Conservation (phyloP, 53 echinoderm and acorn worm genomes). For the Zoroaster sp. region DNA sequence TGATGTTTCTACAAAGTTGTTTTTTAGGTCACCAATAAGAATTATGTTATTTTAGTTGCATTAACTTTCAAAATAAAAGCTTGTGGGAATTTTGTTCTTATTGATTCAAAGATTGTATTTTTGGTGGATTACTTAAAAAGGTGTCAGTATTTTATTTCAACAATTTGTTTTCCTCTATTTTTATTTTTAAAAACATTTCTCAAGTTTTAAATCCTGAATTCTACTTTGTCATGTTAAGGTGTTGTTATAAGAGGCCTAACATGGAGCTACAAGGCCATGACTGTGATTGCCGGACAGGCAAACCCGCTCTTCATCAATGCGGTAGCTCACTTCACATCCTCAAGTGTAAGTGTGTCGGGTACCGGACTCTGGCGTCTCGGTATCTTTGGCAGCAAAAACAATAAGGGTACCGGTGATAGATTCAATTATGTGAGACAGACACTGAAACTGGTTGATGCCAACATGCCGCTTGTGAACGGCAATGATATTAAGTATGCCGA, state of each 20-base stretch:
- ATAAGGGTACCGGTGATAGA: constrained; percentile 60
- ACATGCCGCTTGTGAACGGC: constrained; percentile 39
- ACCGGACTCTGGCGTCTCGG: constrained; percentile 85
- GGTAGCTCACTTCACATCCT: constrained; percentile 57
- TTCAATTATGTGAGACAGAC: constrained; percentile 84
- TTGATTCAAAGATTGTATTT: too few relatives aligned
- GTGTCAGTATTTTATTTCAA: too few relatives aligned
- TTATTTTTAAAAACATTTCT: too few relatives aligned
- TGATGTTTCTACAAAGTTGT: too few relatives aligned
- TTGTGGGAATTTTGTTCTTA: too few relatives aligned
- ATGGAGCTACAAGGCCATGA: constrained; percentile 67
- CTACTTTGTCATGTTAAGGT: constrained; percentile 52
- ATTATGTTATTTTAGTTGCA: too few relatives aligned
- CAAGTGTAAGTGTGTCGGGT: constrained; percentile 62
- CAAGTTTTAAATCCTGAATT: background rate
- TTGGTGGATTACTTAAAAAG: too few relatives aligned
- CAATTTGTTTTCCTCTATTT: too few relatives aligned
- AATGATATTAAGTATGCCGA: constrained; percentile 42
- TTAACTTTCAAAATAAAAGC: too few relatives aligned
- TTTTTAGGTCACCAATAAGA: too few relatives aligned
- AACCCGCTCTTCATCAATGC: constrained; percentile 75
- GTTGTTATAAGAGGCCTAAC: constrained; percentile 71
- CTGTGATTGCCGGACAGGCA: constrained; percentile 80
- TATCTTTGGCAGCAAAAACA: constrained; percentile 72
- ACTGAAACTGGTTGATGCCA: constrained; percentile 56